Evolutionary conservation across 2,888 invertebrate genomes (phyloP).

Genomic region (Oasisia sp.): DNA sequence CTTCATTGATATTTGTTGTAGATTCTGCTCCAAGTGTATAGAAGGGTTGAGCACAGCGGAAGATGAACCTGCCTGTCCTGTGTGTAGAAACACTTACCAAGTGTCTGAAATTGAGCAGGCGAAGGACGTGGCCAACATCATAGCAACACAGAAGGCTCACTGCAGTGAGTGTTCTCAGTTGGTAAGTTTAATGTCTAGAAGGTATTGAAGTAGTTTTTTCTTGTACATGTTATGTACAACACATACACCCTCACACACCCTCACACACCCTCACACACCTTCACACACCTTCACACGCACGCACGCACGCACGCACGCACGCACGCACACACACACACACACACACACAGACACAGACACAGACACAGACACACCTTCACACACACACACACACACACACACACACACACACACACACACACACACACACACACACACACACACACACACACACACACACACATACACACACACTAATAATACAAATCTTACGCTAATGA

Average conservation of each 20-base stretch:
- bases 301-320: too few relatives aligned
- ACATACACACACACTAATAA: too few relatives aligned
- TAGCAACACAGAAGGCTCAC: slow-evolving; percentile 26
- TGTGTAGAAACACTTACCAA: slow-evolving; percentile 25
- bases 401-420: too few relatives aligned
- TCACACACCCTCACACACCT: too few relatives aligned
- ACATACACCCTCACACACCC: too few relatives aligned
- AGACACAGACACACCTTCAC: too few relatives aligned
- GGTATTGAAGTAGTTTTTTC: neutral
- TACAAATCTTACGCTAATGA: too few relatives aligned
- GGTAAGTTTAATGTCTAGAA: slow-evolving; percentile 21
- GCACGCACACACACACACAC: too few relatives aligned
- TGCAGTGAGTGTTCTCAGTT: slow-evolving; percentile 26
- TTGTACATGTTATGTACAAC: neutral
- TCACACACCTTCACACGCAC: too few relatives aligned
- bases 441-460: too few relatives aligned
- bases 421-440: too few relatives aligned
- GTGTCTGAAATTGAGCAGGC: slow-evolving; percentile 19
- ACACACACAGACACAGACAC: neutral
- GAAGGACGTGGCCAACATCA: slow-evolving; percentile 24
- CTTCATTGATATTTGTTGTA: slow-evolving; percentile 19
- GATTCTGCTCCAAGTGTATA: slow-evolving; percentile 28
- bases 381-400: too few relatives aligned
- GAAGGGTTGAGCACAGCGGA: slow-evolving; percentile 13
- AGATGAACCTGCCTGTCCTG: slow-evolving; percentile 26